These are phyloP conservation scores for Oostethus manadensis DNA, from an alignment of 2,113 vertebrate species.

Conservation along the genomic window DNA sequence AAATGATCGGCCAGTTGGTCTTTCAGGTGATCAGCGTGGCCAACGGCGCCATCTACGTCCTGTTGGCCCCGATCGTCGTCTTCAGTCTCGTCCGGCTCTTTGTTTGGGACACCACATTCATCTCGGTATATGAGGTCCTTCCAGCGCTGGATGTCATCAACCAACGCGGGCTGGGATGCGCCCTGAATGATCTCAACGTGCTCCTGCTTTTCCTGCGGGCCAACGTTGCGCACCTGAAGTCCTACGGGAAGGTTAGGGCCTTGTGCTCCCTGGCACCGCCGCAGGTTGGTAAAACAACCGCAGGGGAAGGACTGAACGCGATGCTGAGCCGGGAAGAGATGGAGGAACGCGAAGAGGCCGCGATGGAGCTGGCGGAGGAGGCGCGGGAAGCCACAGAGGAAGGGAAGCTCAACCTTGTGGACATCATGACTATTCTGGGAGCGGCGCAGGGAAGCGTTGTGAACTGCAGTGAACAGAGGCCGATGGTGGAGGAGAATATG, in stretches of 20 bases:
- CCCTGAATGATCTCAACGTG: conserved; percentile 89
- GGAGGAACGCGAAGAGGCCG: conserved; percentile 66
- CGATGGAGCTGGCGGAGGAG: conserved; percentile 69
- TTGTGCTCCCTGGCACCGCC: conserved; percentile 79
- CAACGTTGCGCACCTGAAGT: conserved; percentile 83
- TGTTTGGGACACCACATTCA: conserved; percentile 88
- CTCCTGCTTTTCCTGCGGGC: conserved; percentile 88
- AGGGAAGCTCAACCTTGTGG: conserved; percentile 80
- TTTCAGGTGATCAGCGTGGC: conserved; percentile 88
- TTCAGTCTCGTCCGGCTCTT: conserved; percentile 86
- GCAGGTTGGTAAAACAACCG: conserved; percentile 66
- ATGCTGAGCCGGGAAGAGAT: conserved; percentile 68
- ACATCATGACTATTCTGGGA: conserved; percentile 93
- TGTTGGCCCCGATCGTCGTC: conserved; percentile 80
- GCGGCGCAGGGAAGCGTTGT: conserved; percentile 71
- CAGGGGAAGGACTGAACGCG: conserved; percentile 38
- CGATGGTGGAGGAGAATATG: conserved; percentile 74
- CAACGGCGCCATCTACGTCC: conserved; percentile 75
- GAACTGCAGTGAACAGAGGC: conserved; percentile 69
- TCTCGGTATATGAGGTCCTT: conserved; percentile 89
- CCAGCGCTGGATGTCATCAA: conserved; percentile 86
- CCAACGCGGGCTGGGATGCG: conserved; percentile 83
- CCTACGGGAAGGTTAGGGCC: conserved; percentile 83
- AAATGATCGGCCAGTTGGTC: conserved; percentile 81
- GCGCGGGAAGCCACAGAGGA: conserved; percentile 70